Base-by-base conservation (phyloP, 2,113 vertebrate species). In the Fulica atra region DNA sequence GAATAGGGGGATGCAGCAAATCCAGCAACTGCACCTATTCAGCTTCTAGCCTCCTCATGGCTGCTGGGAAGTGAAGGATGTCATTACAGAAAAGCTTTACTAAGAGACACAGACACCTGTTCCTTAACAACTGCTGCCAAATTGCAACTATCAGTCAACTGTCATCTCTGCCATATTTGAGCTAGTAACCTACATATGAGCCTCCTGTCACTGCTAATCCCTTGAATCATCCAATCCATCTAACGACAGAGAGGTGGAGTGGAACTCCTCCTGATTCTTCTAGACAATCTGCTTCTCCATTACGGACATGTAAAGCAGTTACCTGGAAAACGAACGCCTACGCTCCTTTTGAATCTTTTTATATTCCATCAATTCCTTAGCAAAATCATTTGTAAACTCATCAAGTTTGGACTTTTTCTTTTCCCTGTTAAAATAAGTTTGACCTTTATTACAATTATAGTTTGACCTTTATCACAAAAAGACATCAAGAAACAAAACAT, bases 321-420 rank as follows among this genome's bases (percentile, higher is more conserved):
- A 99, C 99, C 99, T 99, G 93, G 99, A 99, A 97, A 99, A 99
- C 91, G 99, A 99, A 60, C 98, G 98, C 95, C 99, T 98, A 96
- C 98, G 98, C 97, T 99, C 99, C 98, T 99, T 99, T 97, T 99
- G 99, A 96, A 99, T 99, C 98, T 99, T 99, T 98, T 99, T 99
- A 97, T 99, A 99, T 98, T 99, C 99, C 98, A 99, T 98, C 92
- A 99, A 98, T 97, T 99, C 99, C 98, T 99, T 99, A 98, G 99
- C 99, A 98, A 99, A 99, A 98, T 99, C 99, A 98, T 99, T 99
- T 97, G 99, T 99, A 97, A 99, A 99, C 97, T 99, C 99, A 98
- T 99, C 99, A 96, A 99, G 98, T 98, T 99, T 99, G 90, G 99
- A 99, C 97, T 98, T 98, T 98, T 98, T 98, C 96, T 99, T 98